Conservation (phyloP, 1,140 invertebrate species). For the Tribolium madens region DNA sequence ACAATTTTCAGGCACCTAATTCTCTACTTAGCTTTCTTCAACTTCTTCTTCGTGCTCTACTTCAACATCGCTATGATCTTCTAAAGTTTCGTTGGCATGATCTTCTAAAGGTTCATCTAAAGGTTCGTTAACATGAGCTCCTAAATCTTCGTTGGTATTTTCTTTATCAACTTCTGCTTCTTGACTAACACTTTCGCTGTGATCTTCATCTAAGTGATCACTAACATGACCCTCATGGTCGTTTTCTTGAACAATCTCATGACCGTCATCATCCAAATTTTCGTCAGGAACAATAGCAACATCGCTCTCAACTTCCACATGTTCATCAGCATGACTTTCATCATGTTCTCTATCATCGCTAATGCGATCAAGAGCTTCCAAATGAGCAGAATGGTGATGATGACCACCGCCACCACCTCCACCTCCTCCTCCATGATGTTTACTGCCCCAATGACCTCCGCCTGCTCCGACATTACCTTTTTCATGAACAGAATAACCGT, state of each 20-base stretch:
- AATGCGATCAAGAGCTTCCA: background rate
- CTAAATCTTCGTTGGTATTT: background rate
- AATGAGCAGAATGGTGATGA: background rate
- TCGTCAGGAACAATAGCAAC: background rate
- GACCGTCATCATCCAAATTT: background rate
- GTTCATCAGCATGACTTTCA: background rate
- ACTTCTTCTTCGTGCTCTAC: background rate
- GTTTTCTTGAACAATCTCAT: background rate
- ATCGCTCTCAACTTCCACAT: background rate
- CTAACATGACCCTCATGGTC: background rate
- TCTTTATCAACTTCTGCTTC: slow-evolving; percentile 11
- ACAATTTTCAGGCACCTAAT: slow-evolving; percentile 1
- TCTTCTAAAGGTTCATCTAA: background rate
- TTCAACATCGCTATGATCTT: background rate
- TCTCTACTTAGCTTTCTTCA: background rate
- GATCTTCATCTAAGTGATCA: background rate
- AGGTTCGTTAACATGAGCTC: background rate
- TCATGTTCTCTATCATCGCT: background rate
- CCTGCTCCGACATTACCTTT: slow-evolving; percentile 31
- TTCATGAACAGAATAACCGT: slow-evolving; percentile 32
- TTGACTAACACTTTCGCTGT: background rate
- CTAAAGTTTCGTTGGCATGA: background rate
- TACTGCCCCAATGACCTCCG: slow-evolving; percentile 21
- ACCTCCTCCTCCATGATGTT: slow-evolving; percentile 22
- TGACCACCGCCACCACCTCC: background rate